phyloP scores from a whole-genome alignment of 2,888 invertebrate species.

The Malthinus flaveolus region DNA sequence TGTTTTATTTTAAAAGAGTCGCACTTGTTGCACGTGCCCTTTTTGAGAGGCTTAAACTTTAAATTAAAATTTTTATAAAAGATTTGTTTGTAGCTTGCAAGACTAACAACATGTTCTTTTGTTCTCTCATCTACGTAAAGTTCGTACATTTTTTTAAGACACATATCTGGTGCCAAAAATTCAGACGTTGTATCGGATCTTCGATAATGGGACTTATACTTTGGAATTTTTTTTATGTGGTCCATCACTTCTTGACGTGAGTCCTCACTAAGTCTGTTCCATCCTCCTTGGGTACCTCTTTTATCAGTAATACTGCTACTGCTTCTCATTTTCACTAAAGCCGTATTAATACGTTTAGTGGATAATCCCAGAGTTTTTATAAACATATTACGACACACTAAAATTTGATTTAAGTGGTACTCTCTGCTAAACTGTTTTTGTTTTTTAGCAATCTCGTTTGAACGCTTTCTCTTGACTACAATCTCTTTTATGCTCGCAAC shows the following conservation, averaged over 20 bases:
- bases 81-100: conserved; percentile 10
- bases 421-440: background rate
- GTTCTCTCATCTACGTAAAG: conserved; percentile 18
- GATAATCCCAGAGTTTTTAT: background rate
- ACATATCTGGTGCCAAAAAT: background rate
- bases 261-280: background rate
- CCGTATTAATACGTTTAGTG: background rate
- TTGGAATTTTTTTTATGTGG: conserved; percentile 1
- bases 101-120: conserved; percentile 16
- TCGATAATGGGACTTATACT: background rate
- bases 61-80: conserved; percentile 10
- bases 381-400: background rate
- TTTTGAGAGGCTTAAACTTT: conserved; percentile 10
- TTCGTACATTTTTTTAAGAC: conserved; percentile 27
- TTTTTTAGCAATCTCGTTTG: background rate
- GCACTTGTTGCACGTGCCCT: conserved; percentile 16
- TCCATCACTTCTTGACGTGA: background rate
- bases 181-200: background rate
- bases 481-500: background rate
- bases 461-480: background rate
- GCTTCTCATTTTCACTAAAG: background rate
- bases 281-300: background rate
- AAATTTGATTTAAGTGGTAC: background rate
- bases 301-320: background rate
- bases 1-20: conserved; percentile 8